These are phyloP conservation scores for Priocnemis perturbator DNA, from an alignment of 2,888 invertebrate genomes.

Conservation along the genomic window DNA sequence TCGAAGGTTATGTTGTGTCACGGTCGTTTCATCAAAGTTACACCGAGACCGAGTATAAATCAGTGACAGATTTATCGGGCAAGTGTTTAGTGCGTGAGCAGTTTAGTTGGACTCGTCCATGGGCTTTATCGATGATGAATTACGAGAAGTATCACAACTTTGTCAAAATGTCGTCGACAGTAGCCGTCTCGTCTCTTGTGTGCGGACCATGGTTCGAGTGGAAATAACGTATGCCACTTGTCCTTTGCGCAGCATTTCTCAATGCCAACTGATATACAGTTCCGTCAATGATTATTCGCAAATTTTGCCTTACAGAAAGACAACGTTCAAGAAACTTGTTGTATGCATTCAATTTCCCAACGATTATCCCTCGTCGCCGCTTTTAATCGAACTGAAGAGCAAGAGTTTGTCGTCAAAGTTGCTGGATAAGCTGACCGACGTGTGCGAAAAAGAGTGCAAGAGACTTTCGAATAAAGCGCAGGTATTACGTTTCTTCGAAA, in stretches of 20 bases:
- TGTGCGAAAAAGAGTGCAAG: conserved; percentile 80
- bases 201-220: conserved; percentile 80
- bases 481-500: conserved; percentile 53
- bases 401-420: conserved; percentile 82
- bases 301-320: conserved; percentile 74
- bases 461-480: conserved; percentile 80
- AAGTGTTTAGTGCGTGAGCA: background rate
- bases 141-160: conserved; percentile 80
- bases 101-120: conserved; percentile 68
- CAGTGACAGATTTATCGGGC: background rate
- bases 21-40: background rate
- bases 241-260: background rate
- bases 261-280: background rate
- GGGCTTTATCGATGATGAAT: conserved; percentile 82
- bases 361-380: conserved; percentile 79
- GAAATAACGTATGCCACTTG: conserved; percentile 78
- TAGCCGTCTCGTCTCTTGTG: conserved; percentile 82
- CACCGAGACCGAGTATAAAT: conserved; percentile 7
- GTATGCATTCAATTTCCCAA: conserved; percentile 82
- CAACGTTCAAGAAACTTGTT: conserved; percentile 80
- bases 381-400: conserved; percentile 83
- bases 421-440: conserved; percentile 79
- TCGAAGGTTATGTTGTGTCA: conserved; percentile 31
- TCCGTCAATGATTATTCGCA: background rate
- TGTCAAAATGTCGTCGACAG: conserved; percentile 80